Conservation (phyloP, 2,113 vertebrate species). For the Uropsilus gracilis region DNA sequence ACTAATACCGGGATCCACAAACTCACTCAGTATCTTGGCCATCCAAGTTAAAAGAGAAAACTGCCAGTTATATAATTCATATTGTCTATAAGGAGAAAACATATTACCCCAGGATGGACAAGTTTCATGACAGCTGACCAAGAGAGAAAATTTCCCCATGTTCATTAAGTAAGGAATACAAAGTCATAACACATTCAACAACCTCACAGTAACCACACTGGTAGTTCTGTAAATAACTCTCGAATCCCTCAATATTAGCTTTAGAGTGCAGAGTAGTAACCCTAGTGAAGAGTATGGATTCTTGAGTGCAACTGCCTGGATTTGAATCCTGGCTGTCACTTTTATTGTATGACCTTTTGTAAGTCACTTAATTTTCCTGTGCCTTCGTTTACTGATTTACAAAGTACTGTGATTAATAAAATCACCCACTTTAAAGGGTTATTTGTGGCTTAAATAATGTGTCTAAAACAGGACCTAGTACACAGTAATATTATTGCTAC, state of each 20-base stretch:
- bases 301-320: background rate
- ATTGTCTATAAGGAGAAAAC: conserved; percentile 5
- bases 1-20: background rate
- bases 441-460: background rate
- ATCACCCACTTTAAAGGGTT: background rate
- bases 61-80: conserved; percentile 25
- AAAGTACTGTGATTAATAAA: conserved; percentile 21
- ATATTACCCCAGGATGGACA: background rate
- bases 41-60: background rate
- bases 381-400: background rate
- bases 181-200: background rate
- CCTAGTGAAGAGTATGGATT: background rate
- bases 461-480: background rate
- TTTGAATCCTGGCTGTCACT: background rate
- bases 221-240: background rate
- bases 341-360: background rate
- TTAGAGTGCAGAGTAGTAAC: background rate
- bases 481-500: background rate
- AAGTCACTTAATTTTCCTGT: no score
- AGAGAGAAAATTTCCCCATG: background rate
- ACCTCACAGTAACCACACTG: background rate
- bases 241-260: background rate
- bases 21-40: conserved; percentile 12
- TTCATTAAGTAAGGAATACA: background rate
- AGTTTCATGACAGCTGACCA: background rate